These are phyloP conservation scores for Numenius arquata DNA, from an alignment of 2,113 vertebrate species.

Conservation along the genomic window DNA sequence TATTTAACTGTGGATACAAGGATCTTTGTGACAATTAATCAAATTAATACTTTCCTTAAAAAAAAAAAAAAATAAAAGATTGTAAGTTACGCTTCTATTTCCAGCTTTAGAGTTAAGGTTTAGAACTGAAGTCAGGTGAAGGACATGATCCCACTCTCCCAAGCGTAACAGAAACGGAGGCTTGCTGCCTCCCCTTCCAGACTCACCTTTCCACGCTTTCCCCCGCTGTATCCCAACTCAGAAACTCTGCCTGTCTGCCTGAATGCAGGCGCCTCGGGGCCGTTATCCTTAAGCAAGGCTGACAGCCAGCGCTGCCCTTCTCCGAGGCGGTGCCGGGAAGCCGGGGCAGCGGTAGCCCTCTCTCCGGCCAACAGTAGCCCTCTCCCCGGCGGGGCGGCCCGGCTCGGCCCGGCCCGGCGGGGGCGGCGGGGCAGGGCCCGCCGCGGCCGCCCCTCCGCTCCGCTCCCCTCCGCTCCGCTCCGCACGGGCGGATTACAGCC, in stretches of 20 bases:
- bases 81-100: background rate
- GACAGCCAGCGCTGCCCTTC: background rate
- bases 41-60: background rate
- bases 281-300: background rate
- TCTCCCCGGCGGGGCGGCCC: background rate
- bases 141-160: background rate
- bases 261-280: background rate
- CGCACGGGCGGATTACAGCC: background rate
- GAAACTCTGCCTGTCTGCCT: background rate
- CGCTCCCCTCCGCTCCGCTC: background rate
- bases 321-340: background rate
- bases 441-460: background rate
- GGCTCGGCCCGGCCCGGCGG: background rate
- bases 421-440: background rate
- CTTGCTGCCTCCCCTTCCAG: background rate
- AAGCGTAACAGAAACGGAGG: rapidly evolving
- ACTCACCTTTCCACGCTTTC: background rate
- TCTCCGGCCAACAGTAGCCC: background rate
- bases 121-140: rapidly evolving
- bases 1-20: background rate
- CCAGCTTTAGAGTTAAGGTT: background rate
- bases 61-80: background rate
- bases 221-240: background rate
- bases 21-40: background rate
- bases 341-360: background rate